phyloP scores from a whole-genome alignment of 1,140 invertebrate genomes.

The Sycobia sp. region DNA sequence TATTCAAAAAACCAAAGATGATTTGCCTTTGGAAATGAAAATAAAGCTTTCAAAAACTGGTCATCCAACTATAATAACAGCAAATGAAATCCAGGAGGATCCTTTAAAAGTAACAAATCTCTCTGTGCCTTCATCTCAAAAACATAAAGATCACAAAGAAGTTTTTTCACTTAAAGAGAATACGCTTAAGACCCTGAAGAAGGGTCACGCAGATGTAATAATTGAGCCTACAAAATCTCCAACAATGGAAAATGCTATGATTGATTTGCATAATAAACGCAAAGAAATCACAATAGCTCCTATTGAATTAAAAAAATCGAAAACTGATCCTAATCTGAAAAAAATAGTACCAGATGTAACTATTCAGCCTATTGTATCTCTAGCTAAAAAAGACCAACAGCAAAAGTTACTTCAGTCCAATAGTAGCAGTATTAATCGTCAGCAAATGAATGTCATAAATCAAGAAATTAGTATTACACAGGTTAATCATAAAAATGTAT shows the following conservation, averaged over 20 bases:
- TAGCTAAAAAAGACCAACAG: constrained; percentile 38
- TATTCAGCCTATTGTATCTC: constrained; percentile 50
- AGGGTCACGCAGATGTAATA: constrained; percentile 45
- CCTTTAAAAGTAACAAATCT: constrained; percentile 38
- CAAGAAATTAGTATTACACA: constrained; percentile 59
- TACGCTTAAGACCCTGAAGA: constrained; percentile 42
- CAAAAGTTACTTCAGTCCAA: constrained; percentile 48
- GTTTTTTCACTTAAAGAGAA: constrained; percentile 36
- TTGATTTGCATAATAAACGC: constrained; percentile 42
- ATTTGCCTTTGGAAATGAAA: constrained; percentile 53
- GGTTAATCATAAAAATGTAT: constrained; percentile 30
- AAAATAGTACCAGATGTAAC: constrained; percentile 56
- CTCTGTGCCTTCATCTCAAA: constrained; percentile 23
- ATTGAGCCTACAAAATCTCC: constrained; percentile 47
- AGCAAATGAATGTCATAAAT: constrained; percentile 56
- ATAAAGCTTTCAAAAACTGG: constrained; percentile 55
- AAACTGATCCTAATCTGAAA: constrained; percentile 52
- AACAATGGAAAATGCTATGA: constrained; percentile 4
- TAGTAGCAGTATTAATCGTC: constrained; percentile 46
- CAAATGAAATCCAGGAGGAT: constrained; percentile 44
- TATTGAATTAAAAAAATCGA: constrained; percentile 53
- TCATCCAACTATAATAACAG: constrained; percentile 50
- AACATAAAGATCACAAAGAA: constrained; percentile 29
- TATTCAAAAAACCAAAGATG: constrained; percentile 43
- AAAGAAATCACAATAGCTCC: constrained; percentile 52